phyloP scores from a whole-genome alignment of 2,888 invertebrate species.

The Mylabris sibirica region DNA sequence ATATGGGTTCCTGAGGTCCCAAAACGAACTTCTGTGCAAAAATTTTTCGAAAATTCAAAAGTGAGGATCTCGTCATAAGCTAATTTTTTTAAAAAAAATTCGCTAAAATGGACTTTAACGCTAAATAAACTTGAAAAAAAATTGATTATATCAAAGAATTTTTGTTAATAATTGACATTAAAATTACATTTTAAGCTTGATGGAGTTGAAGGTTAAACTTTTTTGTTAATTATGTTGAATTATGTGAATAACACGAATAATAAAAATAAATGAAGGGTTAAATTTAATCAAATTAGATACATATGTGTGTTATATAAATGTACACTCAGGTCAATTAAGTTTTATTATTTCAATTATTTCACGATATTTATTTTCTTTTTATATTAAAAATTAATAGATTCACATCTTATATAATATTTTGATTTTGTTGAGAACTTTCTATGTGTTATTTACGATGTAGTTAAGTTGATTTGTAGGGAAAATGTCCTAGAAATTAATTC shows the following conservation, averaged over 20 bases:
- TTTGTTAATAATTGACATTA: background rate
- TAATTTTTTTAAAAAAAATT: no score
- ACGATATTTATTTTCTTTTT: background rate
- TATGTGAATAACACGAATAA: background rate
- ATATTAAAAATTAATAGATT: background rate
- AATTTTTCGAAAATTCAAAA: no score
- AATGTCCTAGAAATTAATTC: conserved; percentile 9
- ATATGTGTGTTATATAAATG: background rate
- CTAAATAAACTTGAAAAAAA: background rate
- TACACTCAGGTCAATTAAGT: background rate
- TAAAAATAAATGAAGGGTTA: background rate
- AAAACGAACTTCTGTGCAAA: no score
- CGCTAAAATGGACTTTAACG: background rate
- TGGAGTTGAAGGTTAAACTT: background rate
- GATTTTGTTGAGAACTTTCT: background rate
- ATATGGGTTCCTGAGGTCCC: no score
- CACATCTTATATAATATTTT: background rate
- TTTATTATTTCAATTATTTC: background rate
- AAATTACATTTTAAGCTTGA: background rate
- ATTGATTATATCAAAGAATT: background rate
- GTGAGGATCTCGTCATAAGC: no score
- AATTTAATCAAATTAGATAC: background rate
- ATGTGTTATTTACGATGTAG: background rate
- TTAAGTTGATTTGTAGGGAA: conserved; percentile 5
- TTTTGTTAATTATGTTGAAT: background rate